Evolutionary conservation across 2,888 invertebrate species (phyloP).

Genomic region (Psylliodes chrysocephalus): DNA sequence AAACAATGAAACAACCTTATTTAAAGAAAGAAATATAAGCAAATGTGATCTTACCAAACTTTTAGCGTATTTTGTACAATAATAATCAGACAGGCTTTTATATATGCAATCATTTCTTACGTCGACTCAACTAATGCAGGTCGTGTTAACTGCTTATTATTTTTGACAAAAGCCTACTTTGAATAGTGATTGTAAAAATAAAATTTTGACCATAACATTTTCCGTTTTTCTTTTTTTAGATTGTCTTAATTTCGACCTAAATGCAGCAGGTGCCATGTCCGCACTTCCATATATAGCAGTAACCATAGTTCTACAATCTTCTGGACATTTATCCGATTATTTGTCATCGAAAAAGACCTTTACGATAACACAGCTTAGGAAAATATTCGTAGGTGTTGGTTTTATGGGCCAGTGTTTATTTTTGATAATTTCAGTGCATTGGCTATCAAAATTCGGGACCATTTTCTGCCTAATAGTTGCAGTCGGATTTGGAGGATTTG

Average conservation of each 20-base stretch:
- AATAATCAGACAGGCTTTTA: too few species aligned
- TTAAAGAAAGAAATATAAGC: too few species aligned
- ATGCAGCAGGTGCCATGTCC: conserved; percentile 83
- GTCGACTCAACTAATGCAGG: too few species aligned
- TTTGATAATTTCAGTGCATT: conserved; percentile 83
- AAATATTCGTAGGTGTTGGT: conserved; percentile 76
- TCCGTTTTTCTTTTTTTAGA: conserved; percentile 64
- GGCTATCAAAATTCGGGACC: conserved; percentile 67
- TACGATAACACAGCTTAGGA: conserved; percentile 77
- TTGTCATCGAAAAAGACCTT: conserved; percentile 72
- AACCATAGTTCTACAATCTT: conserved; percentile 80
- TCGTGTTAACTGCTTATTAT: too few species aligned
- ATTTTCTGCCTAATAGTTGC: conserved; percentile 42
- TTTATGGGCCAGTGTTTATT: conserved; percentile 84
- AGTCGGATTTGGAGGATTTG: conserved; percentile 40
- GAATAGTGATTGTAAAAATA: too few species aligned
- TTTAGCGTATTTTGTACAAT: too few species aligned
- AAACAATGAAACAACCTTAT: too few species aligned
- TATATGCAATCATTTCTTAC: too few species aligned
- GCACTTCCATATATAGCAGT: conserved; percentile 90
- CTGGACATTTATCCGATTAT: conserved; percentile 87
- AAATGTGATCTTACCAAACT: too few species aligned
- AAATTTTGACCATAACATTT: too few species aligned
- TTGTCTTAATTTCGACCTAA: conserved; percentile 76
- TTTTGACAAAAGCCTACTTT: too few species aligned